Base-by-base conservation (phyloP, 2,113 vertebrate genomes). In the Plectropomus leopardus region DNA sequence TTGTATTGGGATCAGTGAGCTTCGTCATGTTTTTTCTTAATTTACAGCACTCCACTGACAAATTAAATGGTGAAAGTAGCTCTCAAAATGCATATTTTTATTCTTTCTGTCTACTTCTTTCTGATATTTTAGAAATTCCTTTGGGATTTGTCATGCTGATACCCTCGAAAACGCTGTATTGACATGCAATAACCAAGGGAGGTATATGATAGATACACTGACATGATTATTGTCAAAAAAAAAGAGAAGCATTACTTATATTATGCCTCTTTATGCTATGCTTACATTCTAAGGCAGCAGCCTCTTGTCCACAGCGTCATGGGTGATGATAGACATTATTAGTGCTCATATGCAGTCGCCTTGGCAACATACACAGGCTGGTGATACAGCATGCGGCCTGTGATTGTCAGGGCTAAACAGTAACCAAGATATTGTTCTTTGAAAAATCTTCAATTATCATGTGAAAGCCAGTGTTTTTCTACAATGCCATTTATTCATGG, bases 331-430 rank as follows among this genome's bases (percentile, higher is more conserved):
- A 53, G 1, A 45, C 57, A 42, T 79, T 82, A 88, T 88, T 80
- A 85, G 40, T 34, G 65, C 60, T 80, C 36, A 32, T 65, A 63
- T 71, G 57, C 60, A 57, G 84, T 86, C 30, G 53, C 69, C 71
- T 70, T 85, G 84, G 82, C 68, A 86, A 85, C 82, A 78, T 63
- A 48, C 44, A 72, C 8, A 34, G 51, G 47, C 76, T 73, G 60
- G 55, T 63, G 70, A n/a, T 80, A 23, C 63, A 74, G 67, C 69
- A 67, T 80, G 73, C 26, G 51, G 67, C 63, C 70, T 73, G 73
- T 48, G 80, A 82, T 70, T 73, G 64, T 45, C 48, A 58, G 24
- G 64, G 74, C 55, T 60, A 66, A 82, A 73, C 70, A 55, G 54
- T 78, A 65, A 61, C 80, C 23, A 50, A 67, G 59, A 81, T 44